These are phyloP conservation scores for Passer domesticus DNA, from an alignment of 2,113 vertebrate genomes.

Conservation along the genomic window DNA sequence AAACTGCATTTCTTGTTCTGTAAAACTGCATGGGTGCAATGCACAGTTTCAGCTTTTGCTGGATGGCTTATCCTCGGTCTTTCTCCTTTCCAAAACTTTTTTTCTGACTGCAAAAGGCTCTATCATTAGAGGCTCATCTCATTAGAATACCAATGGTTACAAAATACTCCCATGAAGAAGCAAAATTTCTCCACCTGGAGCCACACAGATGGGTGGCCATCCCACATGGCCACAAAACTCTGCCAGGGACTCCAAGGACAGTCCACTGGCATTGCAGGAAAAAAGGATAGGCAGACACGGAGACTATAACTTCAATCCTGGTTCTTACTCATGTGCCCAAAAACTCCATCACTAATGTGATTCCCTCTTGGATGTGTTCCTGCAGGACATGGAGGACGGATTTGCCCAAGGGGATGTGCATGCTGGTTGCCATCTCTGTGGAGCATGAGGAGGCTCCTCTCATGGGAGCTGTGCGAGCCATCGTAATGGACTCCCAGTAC, in stretches of 20 bases:
- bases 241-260: not conserved
- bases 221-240: not conserved
- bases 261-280: not conserved
- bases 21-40: not conserved
- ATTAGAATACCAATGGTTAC: not conserved
- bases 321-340: not conserved
- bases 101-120: not conserved
- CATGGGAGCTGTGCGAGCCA: constrained; percentile 84
- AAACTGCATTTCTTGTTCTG: not conserved
- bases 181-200: not conserved
- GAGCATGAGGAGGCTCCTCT: constrained; percentile 87
- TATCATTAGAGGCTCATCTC: not conserved
- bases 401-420: constrained; percentile 89
- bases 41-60: not conserved
- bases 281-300: not conserved
- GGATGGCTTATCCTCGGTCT: not conserved
- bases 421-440: constrained; percentile 88
- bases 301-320: not conserved
- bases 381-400: constrained; percentile 93
- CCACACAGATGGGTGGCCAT: not conserved
- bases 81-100: not conserved
- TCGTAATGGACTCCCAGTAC: constrained; percentile 90
- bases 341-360: not conserved
- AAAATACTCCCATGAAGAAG: not conserved
- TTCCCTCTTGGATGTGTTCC: not conserved